A percentile compares a stretch with the other conserved stretches of the same genome.
phyloP scores from a whole-genome alignment of 2,113 vertebrate genomes.

The Myxocyprinus asiaticus region DNA sequence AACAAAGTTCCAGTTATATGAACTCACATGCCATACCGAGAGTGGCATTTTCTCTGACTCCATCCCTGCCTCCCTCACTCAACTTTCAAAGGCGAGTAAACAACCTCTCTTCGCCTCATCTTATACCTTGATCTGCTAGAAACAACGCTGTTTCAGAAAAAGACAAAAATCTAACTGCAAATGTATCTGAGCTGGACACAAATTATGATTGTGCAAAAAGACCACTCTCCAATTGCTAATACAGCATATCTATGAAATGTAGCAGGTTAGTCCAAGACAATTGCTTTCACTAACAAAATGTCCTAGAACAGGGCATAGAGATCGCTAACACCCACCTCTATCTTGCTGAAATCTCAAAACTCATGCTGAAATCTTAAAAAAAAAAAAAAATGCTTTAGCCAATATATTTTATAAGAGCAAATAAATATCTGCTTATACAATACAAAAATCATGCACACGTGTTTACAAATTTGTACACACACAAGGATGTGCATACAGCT shows the following conservation, averaged over 20 bases:
- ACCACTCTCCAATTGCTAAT: slow-evolving; percentile 5
- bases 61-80: background rate
- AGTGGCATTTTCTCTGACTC: slow-evolving; percentile 12
- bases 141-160: slow-evolving; percentile 6
- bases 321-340: slow-evolving; percentile 16
- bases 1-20: slow-evolving; percentile 23
- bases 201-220: slow-evolving; percentile 12
- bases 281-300: slow-evolving; percentile 6
- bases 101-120: background rate
- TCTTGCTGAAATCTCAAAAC: slow-evolving; percentile 5
- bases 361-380: slow-evolving; percentile 21
- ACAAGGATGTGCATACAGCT: background rate
- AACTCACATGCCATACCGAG: slow-evolving; percentile 4
- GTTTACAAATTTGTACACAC: background rate
- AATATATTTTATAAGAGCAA: slow-evolving; percentile 11
- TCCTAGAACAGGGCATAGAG: background rate
- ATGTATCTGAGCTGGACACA: background rate
- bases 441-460: slow-evolving; percentile 26
- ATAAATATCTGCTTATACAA: slow-evolving; percentile 40
- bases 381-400: slow-evolving; percentile 9
- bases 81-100: background rate
- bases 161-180: background rate
- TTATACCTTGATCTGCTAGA: slow-evolving; percentile 16
- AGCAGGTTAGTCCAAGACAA: slow-evolving; percentile 26
- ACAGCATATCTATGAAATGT: slow-evolving; percentile 16